These are phyloP conservation scores for Aphidoletes aphidimyza DNA, from an alignment of 2,888 invertebrate species.

Conservation along the genomic window DNA sequence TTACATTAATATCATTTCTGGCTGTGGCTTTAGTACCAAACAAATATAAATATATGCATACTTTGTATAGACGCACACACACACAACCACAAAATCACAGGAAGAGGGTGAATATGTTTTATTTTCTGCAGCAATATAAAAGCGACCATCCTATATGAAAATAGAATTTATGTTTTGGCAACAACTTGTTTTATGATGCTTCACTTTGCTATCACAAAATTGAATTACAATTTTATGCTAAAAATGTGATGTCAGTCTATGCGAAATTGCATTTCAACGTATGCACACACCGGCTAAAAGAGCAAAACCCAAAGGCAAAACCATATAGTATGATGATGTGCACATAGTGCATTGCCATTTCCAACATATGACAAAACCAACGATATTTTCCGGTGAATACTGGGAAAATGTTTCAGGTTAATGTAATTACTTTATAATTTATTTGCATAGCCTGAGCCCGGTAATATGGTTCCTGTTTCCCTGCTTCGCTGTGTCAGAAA, in stretches of 20 bases:
- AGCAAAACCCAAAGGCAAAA: too few species aligned
- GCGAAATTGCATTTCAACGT: too few species aligned
- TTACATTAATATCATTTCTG: not conserved
- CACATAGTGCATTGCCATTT: not conserved
- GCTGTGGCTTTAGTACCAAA: too few species aligned
- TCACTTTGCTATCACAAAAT: slow-evolving; percentile 9
- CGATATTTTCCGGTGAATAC: slow-evolving; percentile 21
- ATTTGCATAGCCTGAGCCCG: slow-evolving; percentile 27
- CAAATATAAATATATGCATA: too few species aligned
- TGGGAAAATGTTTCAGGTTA: slow-evolving; percentile 41
- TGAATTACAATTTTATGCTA: slow-evolving; percentile 35
- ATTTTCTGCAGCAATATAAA: not conserved
- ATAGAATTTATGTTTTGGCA: not conserved
- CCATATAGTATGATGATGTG: too few species aligned
- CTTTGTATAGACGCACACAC: too few species aligned
- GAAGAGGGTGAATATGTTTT: slow-evolving; percentile 8
- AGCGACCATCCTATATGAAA: not conserved
- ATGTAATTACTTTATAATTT: slow-evolving; percentile 42
- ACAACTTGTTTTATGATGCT: slow-evolving; percentile 39
- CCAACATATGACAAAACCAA: not conserved
- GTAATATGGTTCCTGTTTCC: slow-evolving; percentile 3
- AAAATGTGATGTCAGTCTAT: too few species aligned
- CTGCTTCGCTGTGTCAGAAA: not conserved
- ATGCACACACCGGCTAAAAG: too few species aligned
- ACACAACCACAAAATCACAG: too few species aligned